Base-by-base conservation (phyloP, 2,888 invertebrate species). In the Plemyria rubiginata region DNA sequence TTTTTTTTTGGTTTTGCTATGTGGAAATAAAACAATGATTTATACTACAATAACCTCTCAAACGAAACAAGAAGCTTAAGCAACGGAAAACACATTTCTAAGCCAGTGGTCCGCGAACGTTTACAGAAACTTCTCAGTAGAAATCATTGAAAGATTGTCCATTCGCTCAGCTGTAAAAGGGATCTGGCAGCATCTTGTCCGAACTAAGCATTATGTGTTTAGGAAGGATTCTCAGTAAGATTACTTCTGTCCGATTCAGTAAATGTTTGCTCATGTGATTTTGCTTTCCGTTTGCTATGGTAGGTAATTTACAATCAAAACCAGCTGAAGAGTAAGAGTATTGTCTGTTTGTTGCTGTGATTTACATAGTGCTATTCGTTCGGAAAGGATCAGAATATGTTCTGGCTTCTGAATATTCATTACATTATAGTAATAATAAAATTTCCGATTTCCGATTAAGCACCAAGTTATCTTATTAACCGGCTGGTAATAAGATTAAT, bases 101-200 rank as follows among this genome's bases (percentile, higher is more conserved):
- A 65, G 54, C 41, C 65, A 65, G 53, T 65, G 65, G 57, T 9
- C 49, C 60, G 65, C 57, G 16, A 65, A 57, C 57, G 48, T 38
- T 65, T 57, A 57, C 60, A 41, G 60, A 65, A 64, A 65, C 60
- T 65, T 57, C 60, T 61, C 45, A 65, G 64, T 54, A 54, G 60
- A 57, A 65, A 65, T 65, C 65, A 65, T 65, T 60, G 65, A 60
- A 65, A 65, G 65, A 65, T 65, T 65, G 64, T 65, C 65, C 65
- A 60, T 65, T 53, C 65, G 65, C 54, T 65, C 60, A 60, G 54
- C 65, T 65, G 65, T 60, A 58, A 65, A 64, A 60, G 65, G 65
- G 60, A 65, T 65, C 53, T 53, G n/a, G 52, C 32, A 57, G 51
- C 54, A 50, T 60, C 60, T 65, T 61, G 60, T 43, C 60, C 58